A percentile compares a stretch with the other conserved stretches of the same genome.
These are phyloP conservation scores for Pelusios castaneus DNA, from an alignment of 2,113 vertebrate species.

Conservation along the genomic window DNA sequence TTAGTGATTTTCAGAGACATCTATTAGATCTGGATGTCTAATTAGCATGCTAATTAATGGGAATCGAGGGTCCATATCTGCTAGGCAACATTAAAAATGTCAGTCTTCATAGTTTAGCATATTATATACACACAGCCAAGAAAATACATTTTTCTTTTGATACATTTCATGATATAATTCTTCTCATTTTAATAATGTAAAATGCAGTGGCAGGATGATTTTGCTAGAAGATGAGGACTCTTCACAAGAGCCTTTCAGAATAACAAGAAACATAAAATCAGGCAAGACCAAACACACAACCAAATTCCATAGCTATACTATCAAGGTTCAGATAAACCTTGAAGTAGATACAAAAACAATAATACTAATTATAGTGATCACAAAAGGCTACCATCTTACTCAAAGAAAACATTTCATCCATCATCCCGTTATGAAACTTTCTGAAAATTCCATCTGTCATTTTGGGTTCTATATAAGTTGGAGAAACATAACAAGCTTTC, in stretches of 20 bases:
- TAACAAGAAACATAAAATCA: neutral
- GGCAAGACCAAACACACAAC: neutral
- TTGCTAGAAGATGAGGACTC: neutral
- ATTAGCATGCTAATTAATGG: neutral
- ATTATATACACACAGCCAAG: neutral
- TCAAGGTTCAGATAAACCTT: neutral
- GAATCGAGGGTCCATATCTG: neutral
- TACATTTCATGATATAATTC: neutral
- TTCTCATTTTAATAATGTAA: neutral
- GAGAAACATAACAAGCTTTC: neutral
- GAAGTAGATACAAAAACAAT: neutral
- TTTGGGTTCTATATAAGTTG: neutral
- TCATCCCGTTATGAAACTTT: rapidly evolving
- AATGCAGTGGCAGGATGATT: neutral
- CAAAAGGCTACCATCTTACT: neutral
- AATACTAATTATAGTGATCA: neutral
- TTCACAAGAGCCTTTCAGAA: neutral
- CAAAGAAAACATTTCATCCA: neutral
- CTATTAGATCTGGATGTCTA: neutral
- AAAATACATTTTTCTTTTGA: neutral
- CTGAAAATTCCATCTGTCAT: neutral
- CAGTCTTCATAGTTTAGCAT: neutral
- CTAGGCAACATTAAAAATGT: neutral
- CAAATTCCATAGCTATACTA: neutral
- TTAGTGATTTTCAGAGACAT: neutral